These are phyloP conservation scores for Ctenopoma kingsleyae DNA, from an alignment of 2,797 vertebrate genomes.

Conservation along the genomic window DNA sequence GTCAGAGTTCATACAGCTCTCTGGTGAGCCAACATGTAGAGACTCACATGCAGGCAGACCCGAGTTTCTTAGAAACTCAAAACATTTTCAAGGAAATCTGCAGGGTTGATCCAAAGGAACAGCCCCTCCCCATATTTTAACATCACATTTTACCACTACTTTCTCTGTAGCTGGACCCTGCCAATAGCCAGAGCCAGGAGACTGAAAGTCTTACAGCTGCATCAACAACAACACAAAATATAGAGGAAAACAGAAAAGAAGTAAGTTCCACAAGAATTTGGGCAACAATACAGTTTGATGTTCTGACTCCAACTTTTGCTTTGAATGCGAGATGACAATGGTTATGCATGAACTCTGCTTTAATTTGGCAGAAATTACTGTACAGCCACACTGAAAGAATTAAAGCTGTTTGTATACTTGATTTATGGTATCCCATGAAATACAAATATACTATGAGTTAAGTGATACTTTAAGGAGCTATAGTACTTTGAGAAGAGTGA, in stretches of 20 bases:
- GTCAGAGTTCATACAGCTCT: conserved; percentile 75
- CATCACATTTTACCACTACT: conserved; percentile 44
- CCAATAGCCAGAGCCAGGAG: conserved; percentile 39
- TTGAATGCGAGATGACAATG: conserved; percentile 2
- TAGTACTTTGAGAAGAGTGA: conserved; percentile 8
- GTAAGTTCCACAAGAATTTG: not conserved
- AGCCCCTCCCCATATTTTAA: conserved; percentile 15
- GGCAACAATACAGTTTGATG: not conserved
- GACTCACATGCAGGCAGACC: conserved; percentile 58
- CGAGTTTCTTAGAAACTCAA: conserved; percentile 72
- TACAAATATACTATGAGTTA: not conserved
- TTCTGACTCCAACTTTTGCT: conserved; percentile 4
- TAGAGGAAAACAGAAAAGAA: conserved; percentile 13
- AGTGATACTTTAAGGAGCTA: not conserved
- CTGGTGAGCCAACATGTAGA: conserved; percentile 64
- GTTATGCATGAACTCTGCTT: not conserved
- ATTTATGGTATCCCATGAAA: not conserved
- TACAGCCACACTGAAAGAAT: not conserved
- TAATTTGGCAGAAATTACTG: not conserved
- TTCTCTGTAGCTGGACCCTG: conserved; percentile 50
- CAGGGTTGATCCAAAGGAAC: conserved; percentile 45
- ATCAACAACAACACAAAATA: conserved; percentile 43
- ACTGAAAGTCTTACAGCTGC: conserved; percentile 48
- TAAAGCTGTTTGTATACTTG: not conserved
- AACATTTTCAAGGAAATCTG: conserved; percentile 64